phyloP scores from a whole-genome alignment of 1,140 invertebrate genomes.

The Magallana angulata region DNA sequence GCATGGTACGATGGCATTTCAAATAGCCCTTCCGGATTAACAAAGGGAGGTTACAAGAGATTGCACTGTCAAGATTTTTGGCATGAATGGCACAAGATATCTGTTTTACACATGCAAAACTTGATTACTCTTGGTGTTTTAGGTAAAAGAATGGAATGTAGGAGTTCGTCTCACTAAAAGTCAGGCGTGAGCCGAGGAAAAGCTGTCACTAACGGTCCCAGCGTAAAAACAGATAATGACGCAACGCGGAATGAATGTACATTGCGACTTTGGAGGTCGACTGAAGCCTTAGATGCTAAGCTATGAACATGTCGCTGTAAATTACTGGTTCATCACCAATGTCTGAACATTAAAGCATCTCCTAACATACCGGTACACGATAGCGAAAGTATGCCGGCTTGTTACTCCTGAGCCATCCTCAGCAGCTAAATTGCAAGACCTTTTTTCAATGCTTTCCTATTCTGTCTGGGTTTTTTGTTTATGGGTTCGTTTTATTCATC shows the following conservation, averaged over 20 bases:
- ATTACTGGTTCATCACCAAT: slow-evolving; percentile 16
- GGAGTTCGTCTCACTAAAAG: slow-evolving; percentile 9
- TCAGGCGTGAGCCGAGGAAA: background rate
- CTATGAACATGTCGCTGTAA: slow-evolving; percentile 25
- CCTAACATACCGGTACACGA: background rate
- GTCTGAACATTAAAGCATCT: slow-evolving; percentile 10
- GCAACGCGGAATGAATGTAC: slow-evolving; percentile 24
- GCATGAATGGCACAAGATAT: slow-evolving; percentile 33
- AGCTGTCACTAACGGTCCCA: background rate
- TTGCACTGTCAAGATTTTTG: slow-evolving; percentile 22
- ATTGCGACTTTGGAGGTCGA: slow-evolving; percentile 24
- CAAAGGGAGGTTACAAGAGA: background rate
- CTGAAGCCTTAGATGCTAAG: background rate
- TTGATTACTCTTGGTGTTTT: slow-evolving; percentile 16
- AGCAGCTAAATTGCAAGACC: too few relatives aligned
- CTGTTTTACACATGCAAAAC: slow-evolving; percentile 30
- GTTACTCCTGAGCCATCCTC: background rate
- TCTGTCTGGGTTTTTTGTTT: too few relatives aligned
- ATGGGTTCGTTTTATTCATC: too few relatives aligned
- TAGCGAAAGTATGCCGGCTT: background rate
- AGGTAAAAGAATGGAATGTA: background rate
- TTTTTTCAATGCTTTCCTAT: too few relatives aligned
- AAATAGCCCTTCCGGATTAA: slow-evolving; percentile 19
- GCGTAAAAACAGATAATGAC: background rate
- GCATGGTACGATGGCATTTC: background rate